Percentiles rank a stretch among this genome's conserved stretches.
Conservation (phyloP, 2,113 vertebrate genomes). For the human region DNA sequence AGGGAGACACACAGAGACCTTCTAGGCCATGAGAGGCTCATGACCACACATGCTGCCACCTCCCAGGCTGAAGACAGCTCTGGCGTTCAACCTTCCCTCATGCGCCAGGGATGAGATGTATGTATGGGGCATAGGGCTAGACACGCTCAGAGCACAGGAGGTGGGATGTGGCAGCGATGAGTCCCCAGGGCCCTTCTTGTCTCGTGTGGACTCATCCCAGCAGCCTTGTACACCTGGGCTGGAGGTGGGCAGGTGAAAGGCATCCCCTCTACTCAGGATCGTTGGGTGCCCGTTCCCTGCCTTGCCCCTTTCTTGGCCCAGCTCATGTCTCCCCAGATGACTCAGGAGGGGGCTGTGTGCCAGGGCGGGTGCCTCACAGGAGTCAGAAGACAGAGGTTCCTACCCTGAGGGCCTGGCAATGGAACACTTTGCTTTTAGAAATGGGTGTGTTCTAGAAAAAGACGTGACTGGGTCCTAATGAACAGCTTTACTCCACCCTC, state of each 20-base stretch:
- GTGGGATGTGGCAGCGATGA: not conserved
- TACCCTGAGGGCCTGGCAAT: not conserved
- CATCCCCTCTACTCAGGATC: not conserved
- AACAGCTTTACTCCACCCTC: not conserved
- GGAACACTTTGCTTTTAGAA: not conserved
- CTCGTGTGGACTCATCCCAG: not conserved
- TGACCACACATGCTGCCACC: not conserved
- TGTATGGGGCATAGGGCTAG: not conserved
- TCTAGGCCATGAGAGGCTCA: not conserved
- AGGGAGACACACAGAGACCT: not conserved
- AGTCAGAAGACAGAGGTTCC: not conserved
- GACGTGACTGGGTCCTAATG: not conserved
- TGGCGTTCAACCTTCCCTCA: not conserved
- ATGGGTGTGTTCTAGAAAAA: not conserved
- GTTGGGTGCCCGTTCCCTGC: not conserved
- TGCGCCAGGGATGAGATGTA: not conserved
- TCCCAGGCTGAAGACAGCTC: not conserved
- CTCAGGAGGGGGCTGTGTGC: not conserved
- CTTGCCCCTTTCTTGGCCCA: not conserved
- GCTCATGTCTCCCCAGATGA: not conserved
- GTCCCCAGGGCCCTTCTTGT: not conserved
- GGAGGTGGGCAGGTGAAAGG: rapidly evolving
- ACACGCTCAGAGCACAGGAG: not conserved
- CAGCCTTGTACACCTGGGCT: rapidly evolving
- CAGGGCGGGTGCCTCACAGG: rapidly evolving